Conservation (phyloP, 2,888 invertebrate genomes). For the Sarcophaga caerulescens region DNA sequence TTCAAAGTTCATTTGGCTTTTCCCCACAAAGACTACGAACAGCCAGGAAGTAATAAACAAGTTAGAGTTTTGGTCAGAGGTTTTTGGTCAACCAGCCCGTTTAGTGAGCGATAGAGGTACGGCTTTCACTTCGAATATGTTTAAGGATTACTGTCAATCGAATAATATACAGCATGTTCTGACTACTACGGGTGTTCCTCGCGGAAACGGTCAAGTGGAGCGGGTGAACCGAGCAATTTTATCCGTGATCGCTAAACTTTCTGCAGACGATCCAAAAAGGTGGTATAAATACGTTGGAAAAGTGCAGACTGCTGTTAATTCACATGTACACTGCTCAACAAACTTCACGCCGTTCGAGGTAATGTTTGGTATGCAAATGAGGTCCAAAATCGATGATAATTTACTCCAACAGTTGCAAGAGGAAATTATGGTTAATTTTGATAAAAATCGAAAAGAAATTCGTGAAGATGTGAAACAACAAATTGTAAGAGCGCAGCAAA, state of each 20-base stretch:
- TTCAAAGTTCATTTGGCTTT: slow-evolving; percentile 56
- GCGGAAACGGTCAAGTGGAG: slow-evolving; percentile 44
- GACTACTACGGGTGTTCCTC: slow-evolving; percentile 36
- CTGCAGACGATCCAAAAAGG: slow-evolving; percentile 47
- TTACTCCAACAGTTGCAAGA: too few relatives aligned
- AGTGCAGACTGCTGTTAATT: slow-evolving; percentile 58
- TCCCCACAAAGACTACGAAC: slow-evolving; percentile 43
- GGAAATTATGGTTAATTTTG: too few relatives aligned
- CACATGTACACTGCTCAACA: slow-evolving; percentile 35
- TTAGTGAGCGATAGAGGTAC: slow-evolving; percentile 46
- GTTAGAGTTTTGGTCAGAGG: slow-evolving; percentile 7
- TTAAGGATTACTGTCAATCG: slow-evolving; percentile 32
- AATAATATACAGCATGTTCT: slow-evolving; percentile 19
- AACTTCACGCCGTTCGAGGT: slow-evolving; percentile 54
- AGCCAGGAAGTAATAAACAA: slow-evolving; percentile 39
- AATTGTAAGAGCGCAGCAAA: too few relatives aligned
- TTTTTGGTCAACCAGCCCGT: slow-evolving; percentile 33
- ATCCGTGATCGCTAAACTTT: slow-evolving; percentile 52
- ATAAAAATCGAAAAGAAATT: too few relatives aligned
- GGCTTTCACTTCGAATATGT: slow-evolving; percentile 50
- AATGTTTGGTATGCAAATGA: slow-evolving; percentile 56
- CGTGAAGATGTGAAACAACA: too few relatives aligned
- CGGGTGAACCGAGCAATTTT: slow-evolving; percentile 55
- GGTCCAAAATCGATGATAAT: too few relatives aligned
- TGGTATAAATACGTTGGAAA: slow-evolving; percentile 57